Conservation (phyloP, 2,888 invertebrate species). For the Caenorhabditis panamensis region DNA sequence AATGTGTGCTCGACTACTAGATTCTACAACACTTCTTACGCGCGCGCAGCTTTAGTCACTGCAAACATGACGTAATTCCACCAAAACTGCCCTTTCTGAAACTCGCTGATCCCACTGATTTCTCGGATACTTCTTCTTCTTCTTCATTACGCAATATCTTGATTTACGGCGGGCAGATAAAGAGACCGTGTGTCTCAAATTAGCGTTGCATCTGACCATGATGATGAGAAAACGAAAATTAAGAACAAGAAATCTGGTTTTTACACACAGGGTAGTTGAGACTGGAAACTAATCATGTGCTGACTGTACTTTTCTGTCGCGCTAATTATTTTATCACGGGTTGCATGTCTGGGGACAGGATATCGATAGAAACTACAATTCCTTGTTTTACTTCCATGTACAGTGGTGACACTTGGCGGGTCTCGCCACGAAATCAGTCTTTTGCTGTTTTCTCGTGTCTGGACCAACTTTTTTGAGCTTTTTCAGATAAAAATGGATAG, state of each 20-base stretch:
- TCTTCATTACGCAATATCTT: background rate
- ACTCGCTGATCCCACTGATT: background rate
- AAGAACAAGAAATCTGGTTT: slow-evolving; percentile 2
- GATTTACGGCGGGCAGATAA: background rate
- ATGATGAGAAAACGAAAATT: background rate
- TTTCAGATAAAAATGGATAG: no score
- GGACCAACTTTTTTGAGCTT: no score
- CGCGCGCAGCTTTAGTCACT: slow-evolving; percentile 18
- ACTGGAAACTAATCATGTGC: slow-evolving; percentile 18
- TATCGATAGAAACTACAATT: no score
- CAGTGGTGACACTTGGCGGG: no score
- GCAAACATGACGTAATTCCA: slow-evolving; percentile 48
- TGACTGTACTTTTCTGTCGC: slow-evolving; percentile 7
- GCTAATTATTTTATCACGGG: no score
- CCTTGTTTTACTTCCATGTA: no score
- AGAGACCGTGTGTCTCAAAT: background rate
- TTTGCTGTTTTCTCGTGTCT: no score
- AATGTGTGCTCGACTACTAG: slow-evolving; percentile 50
- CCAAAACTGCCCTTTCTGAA: background rate
- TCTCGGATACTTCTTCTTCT: background rate
- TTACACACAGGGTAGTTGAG: background rate
- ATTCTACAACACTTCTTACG: slow-evolving; percentile 45
- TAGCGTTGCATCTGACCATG: background rate
- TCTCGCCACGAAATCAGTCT: no score
- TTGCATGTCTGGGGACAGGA: no score